Conservation (phyloP, 2,797 vertebrate genomes). For the Corythornis leucogaster region DNA sequence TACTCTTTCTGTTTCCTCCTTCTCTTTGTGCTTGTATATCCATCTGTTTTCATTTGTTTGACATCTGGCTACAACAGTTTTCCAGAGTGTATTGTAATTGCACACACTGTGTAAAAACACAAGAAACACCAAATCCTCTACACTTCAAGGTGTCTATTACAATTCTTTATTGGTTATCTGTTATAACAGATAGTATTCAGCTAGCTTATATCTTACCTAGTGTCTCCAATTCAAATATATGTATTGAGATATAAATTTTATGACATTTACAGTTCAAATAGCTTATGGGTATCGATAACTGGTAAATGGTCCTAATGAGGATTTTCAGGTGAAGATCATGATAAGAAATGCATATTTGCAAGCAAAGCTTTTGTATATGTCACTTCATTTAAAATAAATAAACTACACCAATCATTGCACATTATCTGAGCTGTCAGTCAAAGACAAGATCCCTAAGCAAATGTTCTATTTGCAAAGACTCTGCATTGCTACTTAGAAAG, state of each 20-base stretch:
- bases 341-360: background rate
- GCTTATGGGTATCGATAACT: background rate
- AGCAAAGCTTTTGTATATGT: background rate
- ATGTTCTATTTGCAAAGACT: background rate
- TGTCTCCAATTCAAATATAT: background rate
- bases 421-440: background rate
- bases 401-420: background rate
- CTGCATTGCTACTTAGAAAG: background rate
- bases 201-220: background rate
- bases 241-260: background rate
- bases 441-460: background rate
- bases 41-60: conserved; percentile 78
- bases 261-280: background rate
- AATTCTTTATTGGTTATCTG: conserved; percentile 6
- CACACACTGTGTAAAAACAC: conserved; percentile 62
- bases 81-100: conserved; percentile 70
- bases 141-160: conserved; percentile 32
- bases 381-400: background rate
- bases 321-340: background rate
- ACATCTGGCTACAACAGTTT: conserved; percentile 70
- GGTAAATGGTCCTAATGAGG: background rate
- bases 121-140: conserved; percentile 36
- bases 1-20: conserved; percentile 20
- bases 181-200: conserved; percentile 32
- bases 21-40: conserved; percentile 56